Conservation (phyloP, 1,140 invertebrate genomes). For the Lordiphosa mommai region DNA sequence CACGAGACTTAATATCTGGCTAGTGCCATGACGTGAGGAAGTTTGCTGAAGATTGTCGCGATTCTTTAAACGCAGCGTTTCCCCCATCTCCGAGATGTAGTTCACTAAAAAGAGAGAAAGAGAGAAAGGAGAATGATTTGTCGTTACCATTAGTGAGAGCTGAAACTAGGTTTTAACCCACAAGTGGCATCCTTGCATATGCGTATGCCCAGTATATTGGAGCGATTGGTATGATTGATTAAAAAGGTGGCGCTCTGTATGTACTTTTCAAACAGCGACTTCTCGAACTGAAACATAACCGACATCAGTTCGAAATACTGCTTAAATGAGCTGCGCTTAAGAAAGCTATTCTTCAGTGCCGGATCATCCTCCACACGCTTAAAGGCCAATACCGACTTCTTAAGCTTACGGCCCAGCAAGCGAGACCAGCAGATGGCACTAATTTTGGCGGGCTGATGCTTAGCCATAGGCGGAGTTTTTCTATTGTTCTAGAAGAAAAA, state of each 20-base stretch:
- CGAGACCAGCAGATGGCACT: constrained; percentile 92
- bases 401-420: constrained; percentile 88
- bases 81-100: constrained; percentile 49
- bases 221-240: constrained; percentile 84
- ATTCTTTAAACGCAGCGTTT: constrained; percentile 30
- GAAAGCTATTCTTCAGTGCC: constrained; percentile 85
- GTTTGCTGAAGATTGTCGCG: neutral
- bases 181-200: constrained; percentile 49
- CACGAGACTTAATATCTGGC: neutral
- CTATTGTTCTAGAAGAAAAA: constrained; percentile 82
- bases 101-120: constrained; percentile 20
- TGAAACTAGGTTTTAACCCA: constrained; percentile 14
- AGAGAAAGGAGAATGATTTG: too few relatives aligned
- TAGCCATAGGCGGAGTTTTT: constrained; percentile 86
- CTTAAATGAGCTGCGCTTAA: constrained; percentile 86
- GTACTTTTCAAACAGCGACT: constrained; percentile 84
- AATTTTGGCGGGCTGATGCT: constrained; percentile 87
- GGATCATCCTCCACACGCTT: constrained; percentile 84
- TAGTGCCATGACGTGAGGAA: neutral
- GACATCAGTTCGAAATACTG: constrained; percentile 88
- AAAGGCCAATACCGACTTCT: constrained; percentile 88
- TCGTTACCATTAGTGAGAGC: neutral
- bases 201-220: constrained; percentile 83
- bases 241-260: constrained; percentile 81
- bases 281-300: constrained; percentile 88